phyloP scores from a whole-genome alignment of 2,888 invertebrate species.

The Cylindroiulus punctatus region DNA sequence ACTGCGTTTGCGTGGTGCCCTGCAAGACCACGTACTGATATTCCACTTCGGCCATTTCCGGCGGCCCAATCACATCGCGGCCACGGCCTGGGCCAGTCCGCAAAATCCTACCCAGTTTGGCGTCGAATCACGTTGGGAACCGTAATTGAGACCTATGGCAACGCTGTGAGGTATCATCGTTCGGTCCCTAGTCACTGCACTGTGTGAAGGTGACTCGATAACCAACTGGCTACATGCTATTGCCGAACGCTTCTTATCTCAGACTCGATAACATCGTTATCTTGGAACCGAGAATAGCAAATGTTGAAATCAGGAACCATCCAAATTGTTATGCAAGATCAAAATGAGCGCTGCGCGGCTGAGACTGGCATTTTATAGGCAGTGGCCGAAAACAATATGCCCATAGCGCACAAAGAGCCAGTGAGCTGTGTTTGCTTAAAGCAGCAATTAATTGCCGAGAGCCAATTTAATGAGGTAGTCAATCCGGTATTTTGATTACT shows the following conservation, averaged over 20 bases:
- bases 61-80: not conserved
- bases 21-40: not conserved
- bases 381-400: not conserved
- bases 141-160: not conserved
- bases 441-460: not conserved
- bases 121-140: not conserved
- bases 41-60: conserved; percentile 3
- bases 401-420: not conserved
- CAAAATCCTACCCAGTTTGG: not conserved
- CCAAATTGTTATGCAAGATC: conserved; percentile 2
- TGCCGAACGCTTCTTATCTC: not conserved
- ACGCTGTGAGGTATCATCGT: not conserved
- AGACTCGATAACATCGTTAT: not conserved
- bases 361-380: not conserved
- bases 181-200: not conserved
- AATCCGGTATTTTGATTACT: not conserved
- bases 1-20: conserved; percentile 3
- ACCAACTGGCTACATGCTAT: not conserved
- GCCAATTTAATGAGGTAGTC: not conserved
- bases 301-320: not conserved
- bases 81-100: not conserved
- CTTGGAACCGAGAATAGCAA: not conserved
- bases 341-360: not conserved
- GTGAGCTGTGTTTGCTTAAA: not conserved
- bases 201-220: not conserved